phyloP scores from a whole-genome alignment of 2,888 invertebrate genomes.

The Plagodis dolabraria region DNA sequence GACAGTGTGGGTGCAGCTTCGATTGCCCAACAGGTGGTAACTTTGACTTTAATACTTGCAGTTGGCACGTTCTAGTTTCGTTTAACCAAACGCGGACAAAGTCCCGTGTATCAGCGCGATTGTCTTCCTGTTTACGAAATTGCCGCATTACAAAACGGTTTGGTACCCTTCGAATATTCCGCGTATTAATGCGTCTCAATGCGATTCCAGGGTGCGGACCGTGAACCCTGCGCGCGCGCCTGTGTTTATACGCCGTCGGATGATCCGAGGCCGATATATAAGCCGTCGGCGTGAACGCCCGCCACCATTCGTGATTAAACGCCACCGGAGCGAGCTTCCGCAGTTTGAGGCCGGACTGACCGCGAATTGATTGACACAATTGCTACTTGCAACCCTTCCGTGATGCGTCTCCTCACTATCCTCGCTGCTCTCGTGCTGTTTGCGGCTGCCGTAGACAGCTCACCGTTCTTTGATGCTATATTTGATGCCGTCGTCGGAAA shows the following conservation, averaged over 20 bases:
- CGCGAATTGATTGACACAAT: conserved; percentile 76
- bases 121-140: conserved; percentile 62
- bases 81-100: conserved; percentile 45
- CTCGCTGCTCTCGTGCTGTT: conserved; percentile 54
- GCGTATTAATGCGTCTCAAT: conserved; percentile 62
- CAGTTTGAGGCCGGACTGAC: conserved; percentile 71
- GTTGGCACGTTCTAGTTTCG: conserved; percentile 44
- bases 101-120: conserved; percentile 39
- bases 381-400: conserved; percentile 72
- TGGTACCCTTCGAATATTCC: conserved; percentile 59
- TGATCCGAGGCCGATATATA: conserved; percentile 84
- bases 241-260: conserved; percentile 72
- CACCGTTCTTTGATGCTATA: conserved; percentile 78
- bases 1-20: conserved; percentile 35
- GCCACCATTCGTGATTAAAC: conserved; percentile 80
- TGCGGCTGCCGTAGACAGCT: conserved; percentile 50
- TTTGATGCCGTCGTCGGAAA: conserved; percentile 76
- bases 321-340: conserved; percentile 75
- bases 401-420: conserved; percentile 55
- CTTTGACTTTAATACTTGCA: conserved; percentile 43
- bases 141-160: conserved; percentile 44
- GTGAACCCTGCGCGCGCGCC: conserved; percentile 76
- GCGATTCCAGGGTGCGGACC: conserved; percentile 76
- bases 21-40: conserved; percentile 34
- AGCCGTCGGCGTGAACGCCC: conserved; percentile 70